Percentiles rank a stretch among this genome's conserved stretches.
Evolutionary conservation across 2,113 vertebrate genomes (phyloP).

Genomic region (human (Homo sapiens)): DNA sequence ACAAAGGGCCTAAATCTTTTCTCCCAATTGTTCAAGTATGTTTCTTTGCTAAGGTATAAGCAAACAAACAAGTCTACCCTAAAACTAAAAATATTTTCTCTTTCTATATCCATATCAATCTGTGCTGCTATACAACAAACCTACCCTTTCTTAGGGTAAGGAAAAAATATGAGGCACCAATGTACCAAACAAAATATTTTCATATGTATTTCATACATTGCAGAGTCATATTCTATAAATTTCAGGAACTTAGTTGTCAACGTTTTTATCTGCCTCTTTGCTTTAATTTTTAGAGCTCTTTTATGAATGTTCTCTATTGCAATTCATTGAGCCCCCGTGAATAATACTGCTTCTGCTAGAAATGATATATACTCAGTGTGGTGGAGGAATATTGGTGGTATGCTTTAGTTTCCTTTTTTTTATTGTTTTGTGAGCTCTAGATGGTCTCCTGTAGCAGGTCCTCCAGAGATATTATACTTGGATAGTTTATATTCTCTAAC

Average conservation of each 20-base stretch:
- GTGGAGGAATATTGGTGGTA: too few species aligned
- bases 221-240: not conserved
- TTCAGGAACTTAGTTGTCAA: not conserved
- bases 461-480: not conserved
- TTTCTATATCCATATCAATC: not conserved
- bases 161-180: not conserved
- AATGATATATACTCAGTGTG: rapidly evolving
- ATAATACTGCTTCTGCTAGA: too few species aligned
- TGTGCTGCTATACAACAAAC: not conserved
- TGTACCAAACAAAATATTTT: not conserved
- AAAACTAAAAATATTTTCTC: not conserved
- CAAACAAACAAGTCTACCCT: not conserved
- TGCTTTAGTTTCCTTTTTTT: not conserved
- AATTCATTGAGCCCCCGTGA: not conserved
- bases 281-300: not conserved
- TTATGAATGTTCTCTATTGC: not conserved
- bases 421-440: not conserved
- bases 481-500: not conserved
- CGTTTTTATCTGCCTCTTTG: not conserved
- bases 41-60: not conserved
- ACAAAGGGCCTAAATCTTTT: not conserved
- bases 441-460: not conserved
- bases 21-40: not conserved
- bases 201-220: not conserved
- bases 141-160: not conserved